Percentiles rank a stretch among this genome's conserved stretches.
Conservation (phyloP, 1,140 invertebrate genomes). For the Andricus grossulariae region DNA sequence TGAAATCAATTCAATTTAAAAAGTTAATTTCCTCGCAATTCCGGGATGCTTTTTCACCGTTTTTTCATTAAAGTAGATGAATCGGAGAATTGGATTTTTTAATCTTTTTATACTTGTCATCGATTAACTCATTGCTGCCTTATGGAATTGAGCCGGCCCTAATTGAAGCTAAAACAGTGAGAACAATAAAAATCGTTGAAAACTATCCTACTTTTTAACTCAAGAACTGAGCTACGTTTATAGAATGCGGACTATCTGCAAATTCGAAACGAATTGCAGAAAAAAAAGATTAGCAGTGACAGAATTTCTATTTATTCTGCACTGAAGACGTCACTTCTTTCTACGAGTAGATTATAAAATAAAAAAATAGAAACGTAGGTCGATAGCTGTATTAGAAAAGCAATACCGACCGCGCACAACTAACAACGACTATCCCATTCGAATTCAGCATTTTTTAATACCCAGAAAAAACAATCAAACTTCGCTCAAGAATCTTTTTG, state of each 20-base stretch:
- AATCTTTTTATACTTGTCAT: conserved; percentile 2
- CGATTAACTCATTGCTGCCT: conserved; percentile 2
- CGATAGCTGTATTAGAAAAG: conserved; percentile 55
- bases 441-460: conserved; percentile 64
- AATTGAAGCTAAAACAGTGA: conserved; percentile 25
- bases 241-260: conserved; percentile 2
- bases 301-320: conserved; percentile 35
- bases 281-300: conserved; percentile 33
- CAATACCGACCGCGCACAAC: conserved; percentile 69
- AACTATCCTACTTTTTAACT: conserved; percentile 37
- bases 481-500: conserved; percentile 65
- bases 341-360: conserved; percentile 10
- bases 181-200: conserved; percentile 32
- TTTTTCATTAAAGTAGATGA: background rate
- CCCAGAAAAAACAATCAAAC: conserved; percentile 66
- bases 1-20: too few species aligned
- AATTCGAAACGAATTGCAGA: conserved; percentile 40
- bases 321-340: conserved; percentile 31
- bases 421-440: conserved; percentile 67
- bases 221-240: background rate
- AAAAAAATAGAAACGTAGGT: conserved; percentile 24
- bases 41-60: too few species aligned
- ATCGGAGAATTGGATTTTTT: conserved; percentile 15
- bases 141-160: conserved; percentile 37
- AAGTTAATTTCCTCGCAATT: too few species aligned